Base-by-base conservation (phyloP, 2,888 invertebrate species). In the Caenorhabditis sp. region DNA sequence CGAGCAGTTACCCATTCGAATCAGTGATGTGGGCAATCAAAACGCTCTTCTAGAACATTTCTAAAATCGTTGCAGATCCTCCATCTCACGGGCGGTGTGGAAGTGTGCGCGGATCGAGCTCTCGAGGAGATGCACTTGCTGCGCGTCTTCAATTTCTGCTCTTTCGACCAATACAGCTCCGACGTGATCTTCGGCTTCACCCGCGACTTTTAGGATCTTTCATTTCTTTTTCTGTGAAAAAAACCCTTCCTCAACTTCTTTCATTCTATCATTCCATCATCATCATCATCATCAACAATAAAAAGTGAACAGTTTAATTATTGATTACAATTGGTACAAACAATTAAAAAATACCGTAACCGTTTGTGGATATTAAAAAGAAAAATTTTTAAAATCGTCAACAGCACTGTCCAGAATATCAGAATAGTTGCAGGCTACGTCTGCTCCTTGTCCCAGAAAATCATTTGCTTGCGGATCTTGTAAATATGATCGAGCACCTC, bases 121-220 rank as follows among this genome's bases (percentile, higher is more conserved):
- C 61, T 78, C 13, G 82, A 82, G 50, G 71, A 76, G 39, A 78
- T 80, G 80, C 80, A 78, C 41, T 52, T 80, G 37, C 39, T 79
- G 6, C 73, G 76, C 15, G 62, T 80, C 52, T 82, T 82, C 72
- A 71, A 79, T 20, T 27, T 76, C n/a, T 72, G 65, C 3, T 46
- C 59, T 1, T 82, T 82, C 30, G 82, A 80, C 58, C 45, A 52
- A 48, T 61, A 74, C 58, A 71, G 66, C 48, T 59, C 65, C 20
- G 50, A 72, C 17, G 59, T 79, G 17, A 78, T 81, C 8, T 81
- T 81, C 37, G 81, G 81, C n/a, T 63, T 63, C 17, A 71, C 43
- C 20, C 13, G 65, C 37, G 65, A 65, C 20, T 65, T 65, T 55
- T 58, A 58, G 32, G 11, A 30, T n/a, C n/a, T 58, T 58, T 43